Evolutionary conservation across 2,113 vertebrate genomes (phyloP), one percentile per base, ranked within the genome.

Genomic region (Struthio camelus): DNA sequence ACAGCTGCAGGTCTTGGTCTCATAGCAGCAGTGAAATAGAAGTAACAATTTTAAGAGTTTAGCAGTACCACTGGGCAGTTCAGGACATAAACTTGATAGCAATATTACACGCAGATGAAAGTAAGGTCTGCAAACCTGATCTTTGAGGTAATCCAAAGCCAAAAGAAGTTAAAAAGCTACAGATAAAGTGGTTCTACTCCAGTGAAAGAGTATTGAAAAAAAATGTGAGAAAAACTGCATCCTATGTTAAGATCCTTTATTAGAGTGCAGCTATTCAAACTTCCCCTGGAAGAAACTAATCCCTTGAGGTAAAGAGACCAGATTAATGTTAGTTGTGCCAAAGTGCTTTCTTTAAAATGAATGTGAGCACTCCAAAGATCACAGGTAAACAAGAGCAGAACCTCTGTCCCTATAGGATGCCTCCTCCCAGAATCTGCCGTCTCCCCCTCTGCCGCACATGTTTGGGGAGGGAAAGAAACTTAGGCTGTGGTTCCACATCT

Each of bases 321-420:
- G 85, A 72, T 90, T 94, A 58, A 53, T 40, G 64, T 80, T 64
- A 78, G 65, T 51, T 79, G 71, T 28, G 72, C 67, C 76, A 75
- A 87, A 95, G 76, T 65, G n/a, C 72, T 91, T 94, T 89, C 93
- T 94, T 94, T 67, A 89, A 96, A 96, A 95, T 90, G 6, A 86
- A 96, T 67, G 76, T 28, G 82, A 90, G 87, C 28, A 1, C 54
- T 69, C 75, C 38, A 71, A 97, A 91, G 65, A 92, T 94, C 86
- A 69, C 36, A 96, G 78, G 64, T 61, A 90, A 91, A 87, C 0
- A 11, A 85, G 89, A 87, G 76, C 91, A 94, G 89, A 95, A 80
- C 42, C 54, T 56, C 85, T 84, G 69, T 95, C 94, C 89, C 95
- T 76, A 65, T 48, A 87, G 95, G 69, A 95, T 56, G 89, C 85